Base-by-base conservation (phyloP, 2,888 invertebrate genomes). In the Aleiodes alternator region DNA sequence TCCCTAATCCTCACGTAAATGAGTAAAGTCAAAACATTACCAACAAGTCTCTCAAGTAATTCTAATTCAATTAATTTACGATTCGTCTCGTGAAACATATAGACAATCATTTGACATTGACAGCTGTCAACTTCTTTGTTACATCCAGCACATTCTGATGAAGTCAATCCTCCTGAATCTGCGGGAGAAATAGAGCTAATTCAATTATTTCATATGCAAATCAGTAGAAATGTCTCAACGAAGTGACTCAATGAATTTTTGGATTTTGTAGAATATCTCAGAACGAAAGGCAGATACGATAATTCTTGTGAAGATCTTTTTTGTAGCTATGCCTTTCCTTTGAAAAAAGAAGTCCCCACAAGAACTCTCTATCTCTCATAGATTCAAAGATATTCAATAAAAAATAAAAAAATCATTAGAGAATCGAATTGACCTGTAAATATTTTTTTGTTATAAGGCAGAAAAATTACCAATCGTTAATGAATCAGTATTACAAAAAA, bases 1-100 rank as follows among this genome's bases (percentile, higher is more conserved):
- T 92, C 92, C 86, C 95, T 94, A 80, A 98, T 97, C 83, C 95
- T 93, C 82, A 94, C 91, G 86, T 97, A 96, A 78, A 97, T 96
- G 71, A 98, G 92, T 76, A 93, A 93, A 1, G 97, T 97, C 9
- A 98, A 90, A 0, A 96, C 94, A 87, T 96, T 95, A 0, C 97
- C 97, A 3, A 96, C 94, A 50, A 98, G 90, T 82, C 96, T 93
- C 87, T 97, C 97, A 68, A 97, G 89, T 64, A 97, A 90, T 76
- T 94, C 94, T 83, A 97, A 90, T 85, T 95, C 93, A 82, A 94
- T 92, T n/a, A 96, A 90, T 88, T 92, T 92, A 76, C 92, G 92
- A 87, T 97, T 97, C 3, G 95, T 94, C 80, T 94, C 93, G 87
- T 94, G 93, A 87, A 96, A 96, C 73, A 94, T 92, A 83, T 93